These are phyloP conservation scores for Orchesella cincta DNA, from an alignment of 1,140 invertebrate species.

Conservation along the genomic window DNA sequence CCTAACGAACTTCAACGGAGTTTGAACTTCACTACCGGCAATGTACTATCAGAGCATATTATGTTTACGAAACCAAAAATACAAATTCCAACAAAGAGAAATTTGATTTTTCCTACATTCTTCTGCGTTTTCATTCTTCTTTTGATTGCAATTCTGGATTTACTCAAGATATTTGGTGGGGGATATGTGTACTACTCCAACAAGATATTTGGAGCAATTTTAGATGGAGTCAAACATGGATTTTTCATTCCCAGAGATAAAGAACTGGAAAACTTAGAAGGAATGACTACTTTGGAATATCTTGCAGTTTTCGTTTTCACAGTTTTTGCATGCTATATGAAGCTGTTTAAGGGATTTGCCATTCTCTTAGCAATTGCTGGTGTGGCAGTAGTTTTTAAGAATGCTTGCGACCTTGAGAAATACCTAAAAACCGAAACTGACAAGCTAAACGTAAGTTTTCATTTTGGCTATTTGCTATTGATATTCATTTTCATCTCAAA, in stretches of 20 bases:
- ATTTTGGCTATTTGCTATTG: too few species aligned
- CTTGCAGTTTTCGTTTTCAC: not conserved
- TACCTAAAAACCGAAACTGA: not conserved
- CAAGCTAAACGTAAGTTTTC: not conserved
- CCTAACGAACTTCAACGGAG: not conserved
- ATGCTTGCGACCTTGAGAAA: not conserved
- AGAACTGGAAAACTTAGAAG: too few species aligned
- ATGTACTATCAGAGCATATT: too few species aligned
- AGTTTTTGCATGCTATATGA: not conserved
- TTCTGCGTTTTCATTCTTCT: too few species aligned
- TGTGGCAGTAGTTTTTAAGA: not conserved
- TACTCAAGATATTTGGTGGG: too few species aligned
- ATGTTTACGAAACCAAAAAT: too few species aligned
- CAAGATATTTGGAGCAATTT: not conserved
- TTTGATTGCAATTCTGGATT: too few species aligned
- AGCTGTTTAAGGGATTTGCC: not conserved
- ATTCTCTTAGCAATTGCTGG: not conserved
- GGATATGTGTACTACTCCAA: not conserved
- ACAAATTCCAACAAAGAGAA: too few species aligned
- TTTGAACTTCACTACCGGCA: too few species aligned
- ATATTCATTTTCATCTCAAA: too few species aligned
- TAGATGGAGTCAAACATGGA: not conserved
- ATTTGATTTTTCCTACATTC: too few species aligned
- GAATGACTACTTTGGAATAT: too few species aligned
- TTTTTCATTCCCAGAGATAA: not conserved